Conservation (phyloP, 1,140 invertebrate genomes). For the Drosophila ogumai region DNA sequence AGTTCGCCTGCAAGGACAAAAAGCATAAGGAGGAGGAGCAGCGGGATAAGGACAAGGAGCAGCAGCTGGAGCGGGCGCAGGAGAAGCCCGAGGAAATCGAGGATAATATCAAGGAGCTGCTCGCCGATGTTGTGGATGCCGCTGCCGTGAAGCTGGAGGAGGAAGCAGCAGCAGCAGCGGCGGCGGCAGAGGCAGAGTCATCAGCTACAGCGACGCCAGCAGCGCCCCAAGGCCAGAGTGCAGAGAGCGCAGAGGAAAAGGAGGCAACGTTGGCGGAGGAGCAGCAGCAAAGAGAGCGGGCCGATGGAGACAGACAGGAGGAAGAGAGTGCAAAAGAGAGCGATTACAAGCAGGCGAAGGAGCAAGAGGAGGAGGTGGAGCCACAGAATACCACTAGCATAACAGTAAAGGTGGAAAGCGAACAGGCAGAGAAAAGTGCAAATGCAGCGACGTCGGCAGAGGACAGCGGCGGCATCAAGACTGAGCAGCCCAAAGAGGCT, state of each 20-base stretch:
- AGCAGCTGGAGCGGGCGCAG: background rate
- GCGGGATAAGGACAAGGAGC: constrained; percentile 3
- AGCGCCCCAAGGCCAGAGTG: constrained; percentile 43
- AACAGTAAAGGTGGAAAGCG: constrained; percentile 40
- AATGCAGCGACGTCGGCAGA: constrained; percentile 24
- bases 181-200: constrained; percentile 1
- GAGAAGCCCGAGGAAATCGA: constrained; percentile 30
- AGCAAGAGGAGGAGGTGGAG: constrained; percentile 23
- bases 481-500: constrained; percentile 49
- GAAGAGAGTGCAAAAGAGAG: constrained; percentile 3
- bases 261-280: background rate
- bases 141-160: constrained; percentile 60
- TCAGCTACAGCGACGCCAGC: constrained; percentile 9
- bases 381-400: constrained; percentile 20
- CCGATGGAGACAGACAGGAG: background rate
- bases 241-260: background rate
- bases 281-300: constrained; percentile 4
- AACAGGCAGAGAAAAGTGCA: constrained; percentile 25
- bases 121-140: constrained; percentile 52
- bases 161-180: constrained; percentile 29
- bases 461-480: constrained; percentile 57
- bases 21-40: constrained; percentile 62
- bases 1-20: constrained; percentile 83
- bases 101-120: constrained; percentile 41
- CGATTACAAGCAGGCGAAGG: background rate